Evolutionary conservation across 1,140 invertebrate species (phyloP), one percentile per base, ranked within the genome.

Genomic region (Heterodera schachtii): DNA sequence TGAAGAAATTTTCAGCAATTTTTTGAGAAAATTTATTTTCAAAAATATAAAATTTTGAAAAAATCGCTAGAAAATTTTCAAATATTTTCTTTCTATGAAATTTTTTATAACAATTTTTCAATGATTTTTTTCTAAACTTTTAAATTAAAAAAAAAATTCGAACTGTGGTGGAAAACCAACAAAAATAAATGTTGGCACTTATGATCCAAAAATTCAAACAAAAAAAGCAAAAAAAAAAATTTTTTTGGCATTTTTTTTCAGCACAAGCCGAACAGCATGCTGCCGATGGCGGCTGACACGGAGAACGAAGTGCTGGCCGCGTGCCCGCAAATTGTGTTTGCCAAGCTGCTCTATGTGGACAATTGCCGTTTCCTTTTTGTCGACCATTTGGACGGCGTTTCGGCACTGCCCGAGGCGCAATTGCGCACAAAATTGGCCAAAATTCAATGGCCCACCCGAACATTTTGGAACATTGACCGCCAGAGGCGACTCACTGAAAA

Each of bases 361-460:
- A 21, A 11, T 52, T 81, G 73, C 41, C 73, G 57, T 46, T 81
- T 81, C 77, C 71, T 81, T 52, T 81, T 81, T 52, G 49, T 67
- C 21, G 71, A 81, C 70, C 47, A 47, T 52, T 4, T n/a, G 9
- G 73, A 81, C 73, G 73, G 49, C 9, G 13, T 5, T 16, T 9
- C 73, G 11, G 2, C 3, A 2, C 31, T 81, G 47, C 2, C 21
- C 19, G 46, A 21, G 41, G 1, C 43, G 16, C 0, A 75, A 41
- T n/a, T 81, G 13, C 41, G 44, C 16, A 67, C 66, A 16, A 80
- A 77, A 31, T 47, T 81, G 2, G 74, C 80, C 16, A 57, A 77
- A 78, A 47, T n/a, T 60, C 76, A 74, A 44, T 80, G 80, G 80
- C 80, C 80, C 19, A 81, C 73, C 49, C 57, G 80, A 5, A 80